These are phyloP conservation scores for Oikopleura vanhoeffeni DNA, from an alignment of 23 tunicate species.

Conservation along the genomic window DNA sequence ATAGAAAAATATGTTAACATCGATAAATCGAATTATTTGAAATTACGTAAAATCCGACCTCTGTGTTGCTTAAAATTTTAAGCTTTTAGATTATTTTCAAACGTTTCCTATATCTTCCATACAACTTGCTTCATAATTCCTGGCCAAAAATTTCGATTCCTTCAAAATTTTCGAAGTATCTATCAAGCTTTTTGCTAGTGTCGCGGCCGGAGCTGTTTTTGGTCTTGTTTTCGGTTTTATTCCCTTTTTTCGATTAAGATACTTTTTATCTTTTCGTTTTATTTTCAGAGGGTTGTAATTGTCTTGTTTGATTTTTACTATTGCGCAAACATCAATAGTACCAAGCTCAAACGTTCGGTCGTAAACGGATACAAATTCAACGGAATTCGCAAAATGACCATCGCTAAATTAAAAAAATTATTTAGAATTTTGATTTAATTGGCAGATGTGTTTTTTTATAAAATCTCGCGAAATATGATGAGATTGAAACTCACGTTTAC, in stretches of 20 bases:
- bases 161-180: too few species aligned
- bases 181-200: too few species aligned
- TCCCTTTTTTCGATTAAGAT: too few species aligned
- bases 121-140: too few species aligned
- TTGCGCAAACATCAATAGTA: background rate
- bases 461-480: background rate
- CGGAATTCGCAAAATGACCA: background rate
- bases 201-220: background rate
- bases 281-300: background rate
- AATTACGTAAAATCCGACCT: too few species aligned
- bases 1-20: too few species aligned
- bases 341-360: conserved; percentile 7
- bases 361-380: background rate
- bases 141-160: too few species aligned
- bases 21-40: too few species aligned
- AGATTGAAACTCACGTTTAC: too few species aligned
- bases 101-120: too few species aligned
- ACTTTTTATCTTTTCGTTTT: background rate
- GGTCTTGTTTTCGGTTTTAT: background rate
- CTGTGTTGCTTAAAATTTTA: too few species aligned
- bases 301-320: background rate
- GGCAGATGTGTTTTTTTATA: background rate
- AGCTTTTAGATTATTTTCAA: too few species aligned
- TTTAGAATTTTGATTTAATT: background rate
- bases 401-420: background rate